Conservation (phyloP, 1,140 invertebrate genomes). For the Goniozus legneri region DNA sequence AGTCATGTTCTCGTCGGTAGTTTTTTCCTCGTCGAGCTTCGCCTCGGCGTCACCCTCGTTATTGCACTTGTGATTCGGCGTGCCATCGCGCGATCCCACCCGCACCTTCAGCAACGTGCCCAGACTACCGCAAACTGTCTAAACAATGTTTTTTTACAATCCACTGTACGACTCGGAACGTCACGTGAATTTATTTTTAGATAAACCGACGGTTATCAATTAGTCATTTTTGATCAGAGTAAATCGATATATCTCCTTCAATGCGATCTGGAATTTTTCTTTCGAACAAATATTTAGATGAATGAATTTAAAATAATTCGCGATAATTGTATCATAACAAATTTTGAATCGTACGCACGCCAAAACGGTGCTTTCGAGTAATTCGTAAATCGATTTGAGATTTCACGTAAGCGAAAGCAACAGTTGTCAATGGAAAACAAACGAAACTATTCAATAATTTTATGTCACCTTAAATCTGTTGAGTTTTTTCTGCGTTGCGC, state of each 20-base stretch:
- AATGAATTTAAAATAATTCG: too few relatives aligned
- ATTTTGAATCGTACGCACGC: too few relatives aligned
- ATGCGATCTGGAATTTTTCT: too few relatives aligned
- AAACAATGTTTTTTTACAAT: constrained; percentile 19
- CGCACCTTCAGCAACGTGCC: constrained; percentile 62
- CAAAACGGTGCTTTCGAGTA: too few relatives aligned
- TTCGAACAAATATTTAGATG: too few relatives aligned
- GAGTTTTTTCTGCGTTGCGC: constrained; percentile 80
- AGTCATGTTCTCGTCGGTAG: constrained; percentile 31
- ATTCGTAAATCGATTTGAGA: too few relatives aligned
- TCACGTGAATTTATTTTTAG: neutral
- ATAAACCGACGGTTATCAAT: too few relatives aligned
- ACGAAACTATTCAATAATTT: constrained; percentile 11
- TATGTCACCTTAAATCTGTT: constrained; percentile 77
- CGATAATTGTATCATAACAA: too few relatives aligned
- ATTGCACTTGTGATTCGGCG: constrained; percentile 34
- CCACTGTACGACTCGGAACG: neutral
- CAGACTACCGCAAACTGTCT: constrained; percentile 66
- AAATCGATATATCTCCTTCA: too few relatives aligned
- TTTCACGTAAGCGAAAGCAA: too few relatives aligned
- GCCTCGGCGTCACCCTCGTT: constrained; percentile 10
- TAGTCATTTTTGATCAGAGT: too few relatives aligned
- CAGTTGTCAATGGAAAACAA: too few relatives aligned
- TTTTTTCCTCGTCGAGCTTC: constrained; percentile 3
- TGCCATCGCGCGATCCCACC: constrained; percentile 42